Evolutionary conservation across 2,888 invertebrate species (phyloP).

Genomic region (Hypena proboscidalis): DNA sequence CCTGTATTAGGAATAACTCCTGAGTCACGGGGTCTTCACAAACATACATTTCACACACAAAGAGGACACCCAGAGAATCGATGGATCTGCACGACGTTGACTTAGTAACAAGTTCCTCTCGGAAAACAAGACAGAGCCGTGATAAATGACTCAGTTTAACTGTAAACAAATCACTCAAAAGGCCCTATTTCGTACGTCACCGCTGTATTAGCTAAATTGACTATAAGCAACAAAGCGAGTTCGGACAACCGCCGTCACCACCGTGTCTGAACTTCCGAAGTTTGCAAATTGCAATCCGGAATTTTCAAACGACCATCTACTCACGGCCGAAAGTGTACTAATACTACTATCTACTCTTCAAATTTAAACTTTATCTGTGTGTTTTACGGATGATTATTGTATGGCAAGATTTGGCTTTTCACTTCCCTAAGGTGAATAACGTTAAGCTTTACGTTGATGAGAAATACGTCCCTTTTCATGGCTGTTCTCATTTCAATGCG

Average conservation of each 20-base stretch:
- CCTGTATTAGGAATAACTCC: too few species aligned
- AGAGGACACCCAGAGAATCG: too few species aligned
- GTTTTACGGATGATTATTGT: not conserved
- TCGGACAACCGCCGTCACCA: slow-evolving; percentile 17
- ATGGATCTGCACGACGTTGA: too few species aligned
- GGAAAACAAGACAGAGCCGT: too few species aligned
- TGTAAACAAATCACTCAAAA: slow-evolving; percentile 12
- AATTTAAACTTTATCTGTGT: accelerated
- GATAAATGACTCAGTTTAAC: not conserved
- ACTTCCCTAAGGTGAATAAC: slow-evolving; percentile 38
- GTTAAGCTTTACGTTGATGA: slow-evolving; percentile 24
- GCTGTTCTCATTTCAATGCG: slow-evolving; percentile 22
- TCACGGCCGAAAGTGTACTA: slow-evolving; percentile 17
- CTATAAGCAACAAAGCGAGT: slow-evolving; percentile 20
- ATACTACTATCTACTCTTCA: not conserved
- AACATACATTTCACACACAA: too few species aligned
- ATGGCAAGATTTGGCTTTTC: slow-evolving; percentile 2
- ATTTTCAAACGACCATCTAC: slow-evolving; percentile 32
- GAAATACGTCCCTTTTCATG: slow-evolving; percentile 23
- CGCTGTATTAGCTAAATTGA: slow-evolving; percentile 28
- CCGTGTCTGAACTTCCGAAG: slow-evolving; percentile 14
- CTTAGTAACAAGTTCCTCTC: too few species aligned
- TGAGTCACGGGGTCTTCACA: too few species aligned
- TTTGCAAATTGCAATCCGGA: slow-evolving; percentile 35
- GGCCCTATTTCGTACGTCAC: slow-evolving; percentile 19